These are phyloP conservation scores for Temnothorax curvispinosus DNA, from an alignment of 1,140 invertebrate genomes.

Conservation along the genomic window DNA sequence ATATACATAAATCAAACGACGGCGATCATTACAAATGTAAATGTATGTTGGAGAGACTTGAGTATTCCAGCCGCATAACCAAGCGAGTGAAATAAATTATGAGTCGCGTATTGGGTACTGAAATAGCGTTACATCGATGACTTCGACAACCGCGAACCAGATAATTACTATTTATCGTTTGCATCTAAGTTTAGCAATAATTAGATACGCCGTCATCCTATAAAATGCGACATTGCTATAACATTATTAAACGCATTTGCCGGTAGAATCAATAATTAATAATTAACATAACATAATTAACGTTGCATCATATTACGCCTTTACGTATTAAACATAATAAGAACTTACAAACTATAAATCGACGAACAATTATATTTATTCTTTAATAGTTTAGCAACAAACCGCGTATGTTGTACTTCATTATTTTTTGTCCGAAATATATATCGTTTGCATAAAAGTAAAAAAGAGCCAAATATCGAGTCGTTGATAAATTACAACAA, in stretches of 20 bases:
- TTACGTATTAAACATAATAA: background rate
- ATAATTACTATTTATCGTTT: slow-evolving; percentile 18
- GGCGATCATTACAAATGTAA: background rate
- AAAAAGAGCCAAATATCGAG: background rate
- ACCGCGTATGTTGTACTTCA: background rate
- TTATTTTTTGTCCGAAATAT: background rate
- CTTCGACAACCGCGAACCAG: background rate
- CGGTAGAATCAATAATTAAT: background rate
- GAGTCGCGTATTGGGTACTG: background rate
- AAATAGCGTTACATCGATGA: slow-evolving; percentile 23
- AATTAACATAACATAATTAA: slow-evolving; percentile 12
- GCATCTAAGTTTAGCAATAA: slow-evolving; percentile 8
- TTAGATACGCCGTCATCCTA: background rate
- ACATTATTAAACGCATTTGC: background rate
- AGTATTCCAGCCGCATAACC: background rate
- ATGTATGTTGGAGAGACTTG: background rate
- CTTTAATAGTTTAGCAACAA: background rate
- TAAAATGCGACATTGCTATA: background rate
- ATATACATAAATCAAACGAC: background rate
- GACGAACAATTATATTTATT: background rate
- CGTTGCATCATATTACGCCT: background rate
- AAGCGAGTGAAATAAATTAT: background rate
- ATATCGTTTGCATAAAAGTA: background rate
- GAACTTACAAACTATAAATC: background rate
- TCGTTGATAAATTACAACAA: background rate